Evolutionary conservation across 2,888 invertebrate genomes (phyloP).

Genomic region (Macrophya alboannulata): DNA sequence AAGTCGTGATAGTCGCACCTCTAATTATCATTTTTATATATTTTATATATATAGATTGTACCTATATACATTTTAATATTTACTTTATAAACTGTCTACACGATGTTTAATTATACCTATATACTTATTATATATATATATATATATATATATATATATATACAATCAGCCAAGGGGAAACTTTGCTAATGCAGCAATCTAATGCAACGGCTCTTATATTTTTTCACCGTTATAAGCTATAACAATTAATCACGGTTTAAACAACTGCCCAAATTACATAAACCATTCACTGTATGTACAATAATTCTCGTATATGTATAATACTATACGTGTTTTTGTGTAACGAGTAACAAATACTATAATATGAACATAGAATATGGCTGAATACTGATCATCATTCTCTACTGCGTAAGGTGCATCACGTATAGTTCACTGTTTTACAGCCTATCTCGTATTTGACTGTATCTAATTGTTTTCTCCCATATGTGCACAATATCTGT

Average conservation of each 20-base stretch:
- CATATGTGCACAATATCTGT: not conserved
- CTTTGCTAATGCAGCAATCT: conserved; percentile 22
- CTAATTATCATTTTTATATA: conserved; percentile 24
- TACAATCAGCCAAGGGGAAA: conserved; percentile 29
- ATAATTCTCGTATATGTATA: too few species aligned
- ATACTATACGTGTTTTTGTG: conserved; percentile 4
- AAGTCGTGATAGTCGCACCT: conserved; percentile 11
- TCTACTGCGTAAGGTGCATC: too few species aligned
- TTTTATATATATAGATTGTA: not conserved
- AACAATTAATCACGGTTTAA: not conserved
- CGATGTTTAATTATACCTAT: conserved; percentile 6
- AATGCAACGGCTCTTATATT: conserved; percentile 28
- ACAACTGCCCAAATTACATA: not conserved
- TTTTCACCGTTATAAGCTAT: conserved; percentile 2
- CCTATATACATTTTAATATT: conserved; percentile 29
- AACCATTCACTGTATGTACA: too few species aligned
- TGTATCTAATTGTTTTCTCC: not conserved
- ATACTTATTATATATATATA: too few species aligned
- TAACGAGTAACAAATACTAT: conserved; percentile 11
- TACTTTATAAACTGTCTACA: conserved; percentile 16
- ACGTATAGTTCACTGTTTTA: not conserved
- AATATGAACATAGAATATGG: not conserved
- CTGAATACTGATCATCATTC: not conserved
- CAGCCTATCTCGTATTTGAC: not conserved
- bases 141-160: too few species aligned